Base-by-base conservation (phyloP, 2,797 vertebrate species). In the Danionella dracula region DNA sequence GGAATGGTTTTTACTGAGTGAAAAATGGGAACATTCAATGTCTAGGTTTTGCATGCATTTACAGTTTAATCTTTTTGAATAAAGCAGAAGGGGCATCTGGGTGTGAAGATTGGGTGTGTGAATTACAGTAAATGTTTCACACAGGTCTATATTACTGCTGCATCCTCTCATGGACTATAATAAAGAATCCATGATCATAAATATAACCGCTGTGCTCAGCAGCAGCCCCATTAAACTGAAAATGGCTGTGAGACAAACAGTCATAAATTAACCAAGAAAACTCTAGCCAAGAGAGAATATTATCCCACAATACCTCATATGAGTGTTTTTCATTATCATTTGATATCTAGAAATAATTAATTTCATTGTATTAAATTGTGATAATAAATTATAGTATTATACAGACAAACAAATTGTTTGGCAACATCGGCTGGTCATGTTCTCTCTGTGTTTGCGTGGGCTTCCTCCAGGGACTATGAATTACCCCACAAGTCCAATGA, bases 131-230 rank as follows among this genome's bases (percentile, higher is more conserved):
- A 66, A 40, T 21, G 50, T 49, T 57, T 11, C 44, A 38, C 16
- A 1, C 50, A 45, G 51, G 32, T 48, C 41, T n/a, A 19, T 54
- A 5, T 42, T 48, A 23, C 44, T 5, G n/a, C 17, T 40, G 34
- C 51, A 45, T 58, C 45, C 32, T 62, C 44, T 70, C n/a, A 16
- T 45, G 13, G 34, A 11, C 31, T 40, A 35, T 31, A 46, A 45
- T 16, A 6, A 7, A 31, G 27, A 23, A 31, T 50, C 41, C 12
- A 13, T 45, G 42, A 70, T 42, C 20, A 54, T 64, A 64, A 68
- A 64, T 66, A 55, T 61, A 68, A 71, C 34, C 19, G 73, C 65
- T 68, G 46, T 44, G 40, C 41, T 75, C 68, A 68, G 64, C 68
- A 71, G 64, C 65, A 44, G 21, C 17, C 20, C 48, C 54, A 64